Percentiles rank a stretch among this genome's conserved stretches.
Evolutionary conservation across 2,888 invertebrate genomes (phyloP).

Genomic region (Strigamia crassipes): DNA sequence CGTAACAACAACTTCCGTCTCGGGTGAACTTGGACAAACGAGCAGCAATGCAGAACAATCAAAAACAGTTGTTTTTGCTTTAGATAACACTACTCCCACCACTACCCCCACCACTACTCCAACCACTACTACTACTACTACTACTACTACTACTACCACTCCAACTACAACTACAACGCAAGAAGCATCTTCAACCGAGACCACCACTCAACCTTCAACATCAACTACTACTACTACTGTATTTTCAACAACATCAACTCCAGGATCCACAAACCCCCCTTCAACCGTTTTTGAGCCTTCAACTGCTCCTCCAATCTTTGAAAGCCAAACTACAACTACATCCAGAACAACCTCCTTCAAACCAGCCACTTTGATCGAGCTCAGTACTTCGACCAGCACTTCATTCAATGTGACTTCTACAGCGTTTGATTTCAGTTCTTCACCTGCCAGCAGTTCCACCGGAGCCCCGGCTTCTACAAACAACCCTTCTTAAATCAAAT

Average conservation of each 20-base stretch:
- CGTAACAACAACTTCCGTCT: slow-evolving; percentile 7
- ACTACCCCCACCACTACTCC: neutral
- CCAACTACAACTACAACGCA: neutral
- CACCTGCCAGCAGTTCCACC: neutral
- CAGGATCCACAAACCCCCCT: neutral
- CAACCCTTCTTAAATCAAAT: neutral
- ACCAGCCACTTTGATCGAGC: neutral
- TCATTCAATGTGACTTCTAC: neutral
- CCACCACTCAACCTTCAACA: neutral
- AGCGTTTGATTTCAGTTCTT: neutral
- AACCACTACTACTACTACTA: neutral
- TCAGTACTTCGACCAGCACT: neutral
- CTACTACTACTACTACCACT: neutral
- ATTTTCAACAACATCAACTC: neutral
- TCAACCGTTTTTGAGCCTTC: neutral
- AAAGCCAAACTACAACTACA: neutral
- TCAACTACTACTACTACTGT: neutral
- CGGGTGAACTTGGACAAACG: neutral
- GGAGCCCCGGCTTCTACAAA: neutral
- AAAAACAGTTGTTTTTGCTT: neutral
- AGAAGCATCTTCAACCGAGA: neutral
- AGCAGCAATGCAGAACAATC: neutral
- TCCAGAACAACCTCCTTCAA: neutral
- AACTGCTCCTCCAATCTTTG: neutral
- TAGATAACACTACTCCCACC: neutral